Evolutionary conservation across 2,888 invertebrate species (phyloP), one percentile per base, ranked within the genome.

Genomic region (Drosophila birchii): DNA sequence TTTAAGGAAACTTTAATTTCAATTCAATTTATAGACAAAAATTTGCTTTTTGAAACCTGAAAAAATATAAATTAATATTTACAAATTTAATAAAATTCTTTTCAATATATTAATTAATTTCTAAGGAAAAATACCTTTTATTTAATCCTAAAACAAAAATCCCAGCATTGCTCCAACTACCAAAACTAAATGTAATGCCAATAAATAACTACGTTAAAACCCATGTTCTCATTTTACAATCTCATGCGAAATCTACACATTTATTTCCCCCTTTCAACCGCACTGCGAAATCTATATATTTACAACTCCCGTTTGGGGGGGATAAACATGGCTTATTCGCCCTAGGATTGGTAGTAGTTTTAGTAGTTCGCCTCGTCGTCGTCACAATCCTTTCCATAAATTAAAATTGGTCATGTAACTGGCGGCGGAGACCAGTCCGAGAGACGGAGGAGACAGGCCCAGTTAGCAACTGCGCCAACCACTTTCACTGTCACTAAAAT

Each of bases 401-500:
- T 58, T 70, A 49, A 68, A 68, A 68, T 68, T 68, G 69, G 75
- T 73, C 74, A 71, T 71, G 71, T 72, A 72, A 61, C 55, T 49
- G 71, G 56, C 49, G 29, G 29, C 49, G 29, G 29, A 38, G 57
- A 53, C 51, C 63, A 53, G 53, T 60, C 47, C 51, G 23, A 9
- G 32, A 34, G 51, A 36, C 32, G 18, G 32, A 51, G 51, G 51
- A 53, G 54, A 29, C 58, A 67, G 54, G 43, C 77, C 76, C 76
- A 74, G 69, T 68, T 76, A 72, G 61, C 63, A 66, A 72, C 64
- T 79, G 75, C 75, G 58, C 71, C 69, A 81, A 86, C 88, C 86
- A 89, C 86, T 86, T 86, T 86, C 86, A 89, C 86, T 86, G 78
- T 82, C 82, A 86, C 75, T 89, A 80, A 80, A 80, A 72, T 79